These are phyloP conservation scores for Neria commutata DNA, from an alignment of 2,888 invertebrate species.

Conservation along the genomic window DNA sequence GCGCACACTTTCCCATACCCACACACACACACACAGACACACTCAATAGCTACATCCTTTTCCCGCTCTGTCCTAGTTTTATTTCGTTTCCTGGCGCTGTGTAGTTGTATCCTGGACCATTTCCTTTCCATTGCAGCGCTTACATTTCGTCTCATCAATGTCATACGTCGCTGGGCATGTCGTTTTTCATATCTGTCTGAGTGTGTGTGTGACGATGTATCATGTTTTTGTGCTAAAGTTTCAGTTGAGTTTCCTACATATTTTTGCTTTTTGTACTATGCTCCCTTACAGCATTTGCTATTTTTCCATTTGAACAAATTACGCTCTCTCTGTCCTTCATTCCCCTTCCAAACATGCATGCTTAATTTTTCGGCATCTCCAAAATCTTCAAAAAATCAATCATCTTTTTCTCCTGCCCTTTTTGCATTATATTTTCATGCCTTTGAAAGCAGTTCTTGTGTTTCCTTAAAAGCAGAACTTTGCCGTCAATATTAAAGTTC, in stretches of 20 bases:
- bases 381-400: constrained; percentile 51
- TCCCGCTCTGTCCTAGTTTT: constrained; percentile 11
- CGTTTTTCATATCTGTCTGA: constrained; percentile 23
- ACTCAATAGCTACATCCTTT: constrained; percentile 21
- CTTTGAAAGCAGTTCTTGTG: too few species aligned
- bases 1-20: neutral
- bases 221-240: too few species aligned
- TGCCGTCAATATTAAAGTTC: too few species aligned
- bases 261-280: constrained; percentile 1
- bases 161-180: constrained; percentile 19
- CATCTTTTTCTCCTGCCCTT: constrained; percentile 36
- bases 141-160: constrained; percentile 27
- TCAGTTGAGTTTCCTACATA: constrained; percentile 9
- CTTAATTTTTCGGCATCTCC: constrained; percentile 29
- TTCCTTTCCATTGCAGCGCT: neutral
- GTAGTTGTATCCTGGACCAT: neutral
- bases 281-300: constrained; percentile 28
- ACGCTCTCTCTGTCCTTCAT: constrained; percentile 13
- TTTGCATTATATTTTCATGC: neutral
- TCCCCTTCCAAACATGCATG: constrained; percentile 10
- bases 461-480: too few species aligned
- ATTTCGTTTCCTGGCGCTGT: constrained; percentile 30
- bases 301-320: constrained; percentile 5
- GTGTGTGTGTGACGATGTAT: neutral
- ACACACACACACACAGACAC: neutral